Conservation (phyloP, 2,888 invertebrate species). For the Odontocolon sp. region DNA sequence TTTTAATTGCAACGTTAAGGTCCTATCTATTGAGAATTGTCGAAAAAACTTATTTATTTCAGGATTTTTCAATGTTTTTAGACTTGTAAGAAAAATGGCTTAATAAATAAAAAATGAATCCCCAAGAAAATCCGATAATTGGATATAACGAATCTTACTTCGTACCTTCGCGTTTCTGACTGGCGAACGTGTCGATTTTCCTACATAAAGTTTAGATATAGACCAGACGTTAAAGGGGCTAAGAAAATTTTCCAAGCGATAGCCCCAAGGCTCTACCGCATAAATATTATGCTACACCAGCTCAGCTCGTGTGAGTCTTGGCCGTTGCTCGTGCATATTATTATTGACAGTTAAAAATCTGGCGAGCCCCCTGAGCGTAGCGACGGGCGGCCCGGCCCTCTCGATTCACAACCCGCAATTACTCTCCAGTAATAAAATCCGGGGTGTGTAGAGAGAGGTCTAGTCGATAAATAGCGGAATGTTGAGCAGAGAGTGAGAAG, state of each 20-base stretch:
- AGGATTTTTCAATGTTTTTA: no score
- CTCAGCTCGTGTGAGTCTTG: constrained; percentile 54
- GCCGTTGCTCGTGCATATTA: constrained; percentile 64
- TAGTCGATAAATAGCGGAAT: constrained; percentile 71
- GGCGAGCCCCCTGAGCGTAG: constrained; percentile 20
- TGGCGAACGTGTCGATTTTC: constrained; percentile 41
- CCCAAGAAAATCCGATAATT: constrained; percentile 12
- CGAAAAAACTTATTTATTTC: no score
- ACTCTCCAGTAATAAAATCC: constrained; percentile 68
- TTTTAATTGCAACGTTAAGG: no score
- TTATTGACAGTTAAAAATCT: constrained; percentile 66
- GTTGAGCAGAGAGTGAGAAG: constrained; percentile 60
- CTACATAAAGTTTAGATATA: neutral
- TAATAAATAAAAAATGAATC: no score
- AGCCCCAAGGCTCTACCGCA: constrained; percentile 60
- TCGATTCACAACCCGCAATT: constrained; percentile 65
- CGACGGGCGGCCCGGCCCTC: constrained; percentile 22
- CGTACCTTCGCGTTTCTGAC: constrained; percentile 8
- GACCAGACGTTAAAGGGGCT: constrained; percentile 31
- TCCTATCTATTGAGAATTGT: no score
- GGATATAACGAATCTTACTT: constrained; percentile 11
- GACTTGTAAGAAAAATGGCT: no score
- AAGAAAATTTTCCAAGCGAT: constrained; percentile 64
- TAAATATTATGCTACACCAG: constrained; percentile 64
- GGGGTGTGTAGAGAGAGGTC: constrained; percentile 57